These are phyloP conservation scores for Dipus sagitta DNA, from an alignment of 2,797 vertebrate genomes.

Conservation along the genomic window DNA sequence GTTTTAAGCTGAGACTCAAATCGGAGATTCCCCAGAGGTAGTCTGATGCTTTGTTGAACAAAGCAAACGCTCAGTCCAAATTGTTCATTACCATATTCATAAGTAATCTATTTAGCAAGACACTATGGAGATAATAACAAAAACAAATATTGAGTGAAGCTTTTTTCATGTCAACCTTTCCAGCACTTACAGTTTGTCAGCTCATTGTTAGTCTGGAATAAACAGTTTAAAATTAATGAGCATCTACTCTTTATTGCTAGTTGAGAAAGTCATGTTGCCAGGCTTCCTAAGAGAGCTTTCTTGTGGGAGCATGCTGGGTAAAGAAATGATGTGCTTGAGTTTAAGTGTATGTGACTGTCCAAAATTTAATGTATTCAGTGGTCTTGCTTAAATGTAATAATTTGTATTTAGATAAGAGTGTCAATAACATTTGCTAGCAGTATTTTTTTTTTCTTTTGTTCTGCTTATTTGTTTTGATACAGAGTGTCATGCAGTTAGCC, in stretches of 20 bases:
- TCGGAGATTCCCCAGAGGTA: conserved; percentile 63
- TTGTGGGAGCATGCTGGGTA: background rate
- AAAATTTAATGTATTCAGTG: conserved; percentile 6
- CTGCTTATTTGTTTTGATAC: background rate
- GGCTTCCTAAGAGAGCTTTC: conserved; percentile 19
- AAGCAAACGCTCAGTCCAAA: conserved; percentile 76
- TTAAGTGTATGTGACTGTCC: background rate
- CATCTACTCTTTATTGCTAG: background rate
- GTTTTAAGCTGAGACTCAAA: conserved; percentile 59
- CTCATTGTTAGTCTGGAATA: conserved; percentile 62
- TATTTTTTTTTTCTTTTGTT: background rate
- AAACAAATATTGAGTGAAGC: conserved; percentile 80
- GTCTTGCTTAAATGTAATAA: conserved; percentile 28
- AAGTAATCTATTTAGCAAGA: conserved; percentile 78
- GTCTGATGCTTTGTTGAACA: conserved; percentile 77
- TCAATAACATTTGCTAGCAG: background rate
- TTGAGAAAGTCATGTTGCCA: conserved; percentile 10
- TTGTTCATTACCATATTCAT: conserved; percentile 81
- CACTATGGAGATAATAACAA: conserved; percentile 73
- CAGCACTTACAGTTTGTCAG: conserved; percentile 4
- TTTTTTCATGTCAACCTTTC: conserved; percentile 63
- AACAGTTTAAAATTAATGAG: conserved; percentile 68
- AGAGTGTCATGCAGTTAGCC: background rate
- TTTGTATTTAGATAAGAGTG: conserved; percentile 7
- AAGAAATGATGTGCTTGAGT: background rate